Percentiles rank a stretch among this genome's conserved stretches.
These are phyloP conservation scores for Trileptium ribeirensis DNA, from an alignment of 2,888 invertebrate species.

Conservation along the genomic window DNA sequence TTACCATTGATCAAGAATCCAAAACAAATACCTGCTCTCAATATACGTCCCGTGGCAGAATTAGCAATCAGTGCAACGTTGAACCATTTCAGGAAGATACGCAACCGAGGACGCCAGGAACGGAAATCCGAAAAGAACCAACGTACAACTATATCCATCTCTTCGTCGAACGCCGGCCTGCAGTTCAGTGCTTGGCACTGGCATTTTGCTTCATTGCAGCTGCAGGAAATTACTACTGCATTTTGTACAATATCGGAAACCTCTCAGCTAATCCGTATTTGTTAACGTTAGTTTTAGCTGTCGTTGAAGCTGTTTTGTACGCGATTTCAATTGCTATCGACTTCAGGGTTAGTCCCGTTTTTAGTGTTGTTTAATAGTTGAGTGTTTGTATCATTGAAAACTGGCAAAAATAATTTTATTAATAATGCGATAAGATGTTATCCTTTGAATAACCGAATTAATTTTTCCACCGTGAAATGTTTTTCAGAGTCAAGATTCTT, in stretches of 20 bases:
- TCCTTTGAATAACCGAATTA: too few relatives aligned
- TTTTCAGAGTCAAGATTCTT: too few relatives aligned
- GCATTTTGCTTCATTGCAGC: neutral
- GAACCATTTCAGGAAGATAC: neutral
- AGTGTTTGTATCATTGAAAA: too few relatives aligned
- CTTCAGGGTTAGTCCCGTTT: neutral
- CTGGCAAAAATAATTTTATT: too few relatives aligned
- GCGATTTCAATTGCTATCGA: neutral
- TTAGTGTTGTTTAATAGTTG: too few relatives aligned
- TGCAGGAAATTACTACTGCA: slow-evolving; percentile 15
- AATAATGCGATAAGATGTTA: too few relatives aligned
- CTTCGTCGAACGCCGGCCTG: neutral
- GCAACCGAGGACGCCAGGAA: neutral
- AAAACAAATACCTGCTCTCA: too few relatives aligned
- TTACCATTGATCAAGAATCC: too few relatives aligned
- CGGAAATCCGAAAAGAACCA: neutral
- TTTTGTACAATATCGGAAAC: slow-evolving; percentile 12
- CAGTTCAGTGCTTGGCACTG: neutral
- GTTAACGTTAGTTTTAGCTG: neutral
- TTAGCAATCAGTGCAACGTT: neutral
- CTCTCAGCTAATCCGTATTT: slow-evolving; percentile 5
- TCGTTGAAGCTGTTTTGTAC: neutral
- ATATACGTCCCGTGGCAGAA: too few relatives aligned
- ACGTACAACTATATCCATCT: slow-evolving; percentile 13
- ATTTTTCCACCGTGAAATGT: too few relatives aligned